These are phyloP conservation scores for Quadriops clusia DNA, from an alignment of 2,888 invertebrate genomes.

Conservation along the genomic window DNA sequence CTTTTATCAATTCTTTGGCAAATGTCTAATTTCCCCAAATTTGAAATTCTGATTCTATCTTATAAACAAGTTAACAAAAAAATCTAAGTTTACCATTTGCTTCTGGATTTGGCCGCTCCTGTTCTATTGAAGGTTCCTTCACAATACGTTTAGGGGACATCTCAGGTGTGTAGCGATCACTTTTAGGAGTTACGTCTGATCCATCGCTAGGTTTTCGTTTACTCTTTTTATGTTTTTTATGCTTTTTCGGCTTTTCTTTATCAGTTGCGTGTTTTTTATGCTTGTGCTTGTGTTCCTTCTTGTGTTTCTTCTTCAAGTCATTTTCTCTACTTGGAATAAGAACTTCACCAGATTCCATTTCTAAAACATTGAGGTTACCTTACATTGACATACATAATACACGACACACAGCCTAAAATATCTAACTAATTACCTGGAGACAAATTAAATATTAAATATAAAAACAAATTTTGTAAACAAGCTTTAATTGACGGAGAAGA, in stretches of 20 bases:
- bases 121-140: slow-evolving; percentile 20
- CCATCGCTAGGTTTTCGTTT: slow-evolving; percentile 39
- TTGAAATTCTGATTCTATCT: too few species aligned
- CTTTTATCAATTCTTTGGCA: too few species aligned
- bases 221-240: slow-evolving; percentile 53
- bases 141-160: slow-evolving; percentile 22
- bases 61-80: too few species aligned
- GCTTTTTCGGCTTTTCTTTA: slow-evolving; percentile 48
- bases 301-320: slow-evolving; percentile 50
- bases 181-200: slow-evolving; percentile 32
- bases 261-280: slow-evolving; percentile 40
- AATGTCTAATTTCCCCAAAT: too few species aligned
- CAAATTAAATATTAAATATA: too few species aligned
- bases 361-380: slow-evolving; percentile 3
- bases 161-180: slow-evolving; percentile 33
- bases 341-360: too few species aligned
- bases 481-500: too few species aligned
- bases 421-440: too few species aligned
- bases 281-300: slow-evolving; percentile 47
- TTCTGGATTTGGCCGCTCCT: slow-evolving; percentile 23
- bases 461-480: too few species aligned
- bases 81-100: slow-evolving; percentile 31
- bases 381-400: slow-evolving; percentile 1
- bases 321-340: slow-evolving; percentile 15
- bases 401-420: neutral